Evolutionary conservation across 2,888 invertebrate genomes (phyloP).

Genomic region (Lithophane leautieri): DNA sequence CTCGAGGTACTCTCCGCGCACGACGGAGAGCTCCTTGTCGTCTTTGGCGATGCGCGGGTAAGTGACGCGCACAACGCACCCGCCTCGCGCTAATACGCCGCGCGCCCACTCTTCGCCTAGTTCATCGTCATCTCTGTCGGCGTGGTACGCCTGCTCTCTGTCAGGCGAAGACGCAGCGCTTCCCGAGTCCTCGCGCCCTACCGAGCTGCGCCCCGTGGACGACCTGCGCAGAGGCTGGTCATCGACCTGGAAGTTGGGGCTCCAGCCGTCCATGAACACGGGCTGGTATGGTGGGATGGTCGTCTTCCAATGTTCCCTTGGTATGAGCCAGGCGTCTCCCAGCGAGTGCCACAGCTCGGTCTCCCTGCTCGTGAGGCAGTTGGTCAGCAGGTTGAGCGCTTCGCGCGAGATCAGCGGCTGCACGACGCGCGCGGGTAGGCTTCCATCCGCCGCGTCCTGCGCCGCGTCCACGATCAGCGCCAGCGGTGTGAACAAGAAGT

Average conservation of each 20-base stretch:
- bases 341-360: conserved; percentile 99
- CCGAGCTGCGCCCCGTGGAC: conserved; percentile 79
- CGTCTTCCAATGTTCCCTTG: conserved; percentile 98
- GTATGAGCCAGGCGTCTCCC: conserved; percentile 98
- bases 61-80: conserved; percentile 96
- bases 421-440: conserved; percentile 95
- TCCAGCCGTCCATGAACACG: conserved; percentile 99
- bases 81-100: conserved; percentile 93
- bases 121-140: conserved; percentile 81
- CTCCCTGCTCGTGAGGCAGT: conserved; percentile 99
- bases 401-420: conserved; percentile 97
- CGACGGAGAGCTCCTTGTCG: conserved; percentile 98
- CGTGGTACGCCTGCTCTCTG: conserved; percentile 76
- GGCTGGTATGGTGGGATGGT: conserved; percentile 97
- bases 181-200: conserved; percentile 81
- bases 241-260: conserved; percentile 96
- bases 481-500: conserved; percentile 99
- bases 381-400: conserved; percentile 97
- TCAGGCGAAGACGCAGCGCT: conserved; percentile 88
- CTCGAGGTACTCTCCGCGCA: conserved; percentile 98
- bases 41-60: conserved; percentile 99
- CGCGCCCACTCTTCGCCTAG: conserved; percentile 93
- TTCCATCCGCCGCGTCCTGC: conserved; percentile 95
- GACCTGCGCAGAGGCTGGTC: conserved; percentile 92
- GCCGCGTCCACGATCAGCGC: conserved; percentile 99